Percentiles rank a stretch among this genome's conserved stretches.
phyloP scores from a whole-genome alignment of 2,888 invertebrate genomes.

The Teleiodes luculella region DNA sequence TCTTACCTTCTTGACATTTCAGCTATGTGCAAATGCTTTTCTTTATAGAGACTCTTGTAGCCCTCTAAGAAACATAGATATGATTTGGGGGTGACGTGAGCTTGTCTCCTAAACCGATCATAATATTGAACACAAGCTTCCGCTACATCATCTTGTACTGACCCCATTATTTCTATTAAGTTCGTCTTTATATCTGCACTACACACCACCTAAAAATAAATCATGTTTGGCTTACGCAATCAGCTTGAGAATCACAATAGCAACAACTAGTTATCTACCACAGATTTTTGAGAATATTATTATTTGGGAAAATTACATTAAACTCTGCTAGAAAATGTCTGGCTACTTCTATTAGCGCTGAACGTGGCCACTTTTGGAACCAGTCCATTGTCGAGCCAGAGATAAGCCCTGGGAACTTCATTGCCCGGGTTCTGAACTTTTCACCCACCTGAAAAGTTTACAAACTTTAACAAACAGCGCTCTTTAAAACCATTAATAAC shows the following conservation, averaged over 20 bases:
- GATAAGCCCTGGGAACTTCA: slow-evolving; percentile 94
- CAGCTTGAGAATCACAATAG: too few relatives aligned
- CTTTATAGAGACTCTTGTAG: slow-evolving; percentile 88
- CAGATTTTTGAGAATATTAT: too few relatives aligned
- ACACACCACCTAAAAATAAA: slow-evolving; percentile 70
- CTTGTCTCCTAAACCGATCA: slow-evolving; percentile 88
- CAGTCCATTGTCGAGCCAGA: slow-evolving; percentile 95
- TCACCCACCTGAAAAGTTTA: slow-evolving; percentile 84
- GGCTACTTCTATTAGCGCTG: slow-evolving; percentile 90
- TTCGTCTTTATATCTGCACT: slow-evolving; percentile 83
- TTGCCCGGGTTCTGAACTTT: slow-evolving; percentile 89
- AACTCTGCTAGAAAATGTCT: slow-evolving; percentile 85
- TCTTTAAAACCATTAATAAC: not conserved
- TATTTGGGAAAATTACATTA: slow-evolving; percentile 43
- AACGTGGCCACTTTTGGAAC: slow-evolving; percentile 94
- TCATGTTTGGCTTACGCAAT: too few relatives aligned
- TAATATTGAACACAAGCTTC: slow-evolving; percentile 86
- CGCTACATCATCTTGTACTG: slow-evolving; percentile 89
- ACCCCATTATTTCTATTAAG: slow-evolving; percentile 89
- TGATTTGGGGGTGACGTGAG: slow-evolving; percentile 94
- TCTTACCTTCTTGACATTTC: slow-evolving; percentile 79
- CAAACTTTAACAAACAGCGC: too few relatives aligned
- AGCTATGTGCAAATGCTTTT: slow-evolving; percentile 85
- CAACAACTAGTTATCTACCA: too few relatives aligned
- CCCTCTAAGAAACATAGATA: slow-evolving; percentile 90